phyloP scores from a whole-genome alignment of 2,797 vertebrate genomes.

The Cryptoprocta ferox region DNA sequence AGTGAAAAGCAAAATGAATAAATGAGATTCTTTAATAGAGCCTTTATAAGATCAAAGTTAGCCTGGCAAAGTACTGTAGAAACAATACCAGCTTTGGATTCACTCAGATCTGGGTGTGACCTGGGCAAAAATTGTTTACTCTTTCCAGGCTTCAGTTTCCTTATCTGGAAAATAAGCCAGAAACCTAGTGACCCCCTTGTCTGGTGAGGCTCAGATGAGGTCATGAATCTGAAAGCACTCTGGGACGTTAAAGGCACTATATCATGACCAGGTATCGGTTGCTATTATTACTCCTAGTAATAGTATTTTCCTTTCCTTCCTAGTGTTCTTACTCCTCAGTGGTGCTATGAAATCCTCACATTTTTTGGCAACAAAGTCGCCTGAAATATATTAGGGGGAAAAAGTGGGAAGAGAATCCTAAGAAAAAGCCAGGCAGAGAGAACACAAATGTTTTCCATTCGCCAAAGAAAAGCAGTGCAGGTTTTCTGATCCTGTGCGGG shows the following conservation, averaged over 20 bases:
- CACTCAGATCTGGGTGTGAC: neutral
- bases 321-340: neutral
- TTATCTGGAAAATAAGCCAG: neutral
- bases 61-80: neutral
- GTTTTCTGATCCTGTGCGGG: neutral
- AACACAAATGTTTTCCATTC: conserved; percentile 41
- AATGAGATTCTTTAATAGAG: neutral
- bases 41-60: conserved; percentile 25
- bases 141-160: neutral
- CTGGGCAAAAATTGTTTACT: conserved; percentile 12
- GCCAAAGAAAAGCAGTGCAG: neutral
- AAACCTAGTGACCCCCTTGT: neutral
- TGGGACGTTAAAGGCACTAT: neutral
- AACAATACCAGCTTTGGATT: neutral
- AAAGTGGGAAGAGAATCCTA: neutral
- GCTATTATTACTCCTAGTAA: neutral
- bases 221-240: neutral
- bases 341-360: neutral
- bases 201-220: neutral
- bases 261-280: neutral
- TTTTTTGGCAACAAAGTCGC: neutral
- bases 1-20: conserved; percentile 25
- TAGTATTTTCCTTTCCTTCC: neutral
- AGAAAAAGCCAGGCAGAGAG: conserved; percentile 8
- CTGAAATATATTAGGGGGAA: conserved; percentile 9